A percentile compares a stretch with the other conserved stretches of the same genome.
phyloP scores from a whole-genome alignment of 2,888 invertebrate species.

The Chrysotoxum bicinctum region DNA sequence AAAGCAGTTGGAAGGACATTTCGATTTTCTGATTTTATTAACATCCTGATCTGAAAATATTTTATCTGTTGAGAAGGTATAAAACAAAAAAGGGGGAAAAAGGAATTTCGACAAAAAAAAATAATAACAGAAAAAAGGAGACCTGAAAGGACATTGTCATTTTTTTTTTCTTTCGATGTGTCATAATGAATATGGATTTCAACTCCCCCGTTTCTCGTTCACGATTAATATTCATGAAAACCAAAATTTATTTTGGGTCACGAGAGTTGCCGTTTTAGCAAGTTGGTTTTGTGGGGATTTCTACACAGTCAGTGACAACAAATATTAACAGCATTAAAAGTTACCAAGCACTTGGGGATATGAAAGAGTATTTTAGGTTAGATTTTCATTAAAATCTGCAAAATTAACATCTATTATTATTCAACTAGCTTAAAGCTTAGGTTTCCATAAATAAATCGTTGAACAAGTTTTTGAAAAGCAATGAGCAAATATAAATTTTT shows the following conservation, averaged over 20 bases:
- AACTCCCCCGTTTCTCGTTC: neutral
- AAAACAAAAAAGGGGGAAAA: neutral
- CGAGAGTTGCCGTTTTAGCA: no score
- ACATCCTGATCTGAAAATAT: neutral
- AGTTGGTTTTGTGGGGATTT: no score
- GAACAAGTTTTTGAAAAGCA: no score
- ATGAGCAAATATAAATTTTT: no score
- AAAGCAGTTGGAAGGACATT: conserved; percentile 1
- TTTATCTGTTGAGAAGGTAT: neutral
- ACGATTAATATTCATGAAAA: conserved; percentile 29
- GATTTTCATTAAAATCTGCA: no score
- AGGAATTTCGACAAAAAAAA: neutral
- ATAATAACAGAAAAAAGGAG: neutral
- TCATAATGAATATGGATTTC: conserved; percentile 20
- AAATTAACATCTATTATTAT: no score
- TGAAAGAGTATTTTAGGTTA: no score
- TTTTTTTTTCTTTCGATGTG: conserved; percentile 1
- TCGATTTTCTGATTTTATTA: neutral
- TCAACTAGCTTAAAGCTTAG: no score
- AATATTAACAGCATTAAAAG: no score
- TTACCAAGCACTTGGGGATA: no score
- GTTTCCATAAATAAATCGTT: no score
- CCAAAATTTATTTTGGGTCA: conserved; percentile 12
- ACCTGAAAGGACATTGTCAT: neutral
- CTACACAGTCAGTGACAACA: no score